Percentiles rank a stretch among this genome's conserved stretches.
phyloP scores from a whole-genome alignment of 2,888 invertebrate genomes.

The Agonopterix heracliana region DNA sequence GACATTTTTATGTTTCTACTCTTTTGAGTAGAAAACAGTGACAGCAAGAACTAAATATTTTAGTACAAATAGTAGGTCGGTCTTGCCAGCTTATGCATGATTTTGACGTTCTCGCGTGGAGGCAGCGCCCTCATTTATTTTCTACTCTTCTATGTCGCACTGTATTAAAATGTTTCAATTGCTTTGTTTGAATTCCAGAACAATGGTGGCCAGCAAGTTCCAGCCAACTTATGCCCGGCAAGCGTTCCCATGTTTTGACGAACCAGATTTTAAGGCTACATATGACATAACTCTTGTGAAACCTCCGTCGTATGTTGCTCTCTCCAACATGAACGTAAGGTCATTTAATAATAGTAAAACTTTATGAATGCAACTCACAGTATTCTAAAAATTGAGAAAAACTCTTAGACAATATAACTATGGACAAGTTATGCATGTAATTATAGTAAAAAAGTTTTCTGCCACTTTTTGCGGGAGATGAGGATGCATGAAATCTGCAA shows the following conservation, averaged over 20 bases:
- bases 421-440: not conserved
- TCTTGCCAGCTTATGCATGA: too few relatives aligned
- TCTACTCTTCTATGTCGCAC: too few relatives aligned
- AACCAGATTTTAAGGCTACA: slow-evolving; percentile 92
- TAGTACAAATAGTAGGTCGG: too few relatives aligned
- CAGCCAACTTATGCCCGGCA: slow-evolving; percentile 95
- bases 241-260: slow-evolving; percentile 97
- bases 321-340: slow-evolving; percentile 92
- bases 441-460: not conserved
- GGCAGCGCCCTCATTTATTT: too few relatives aligned
- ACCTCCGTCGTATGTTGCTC: slow-evolving; percentile 82
- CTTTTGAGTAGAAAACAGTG: too few relatives aligned
- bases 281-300: slow-evolving; percentile 87
- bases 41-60: too few relatives aligned
- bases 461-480: too few relatives aligned
- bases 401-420: too few relatives aligned
- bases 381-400: not conserved
- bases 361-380: slow-evolving; percentile 12
- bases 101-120: too few relatives aligned
- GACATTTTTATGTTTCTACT: too few relatives aligned
- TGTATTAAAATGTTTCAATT: too few relatives aligned
- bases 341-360: slow-evolving; percentile 2
- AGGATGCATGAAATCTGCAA: too few relatives aligned
- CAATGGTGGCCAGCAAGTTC: slow-evolving; percentile 93
- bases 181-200: slow-evolving; percentile 64